These are phyloP conservation scores for Acleris sparsana DNA, from an alignment of 2,888 invertebrate genomes.

Conservation along the genomic window DNA sequence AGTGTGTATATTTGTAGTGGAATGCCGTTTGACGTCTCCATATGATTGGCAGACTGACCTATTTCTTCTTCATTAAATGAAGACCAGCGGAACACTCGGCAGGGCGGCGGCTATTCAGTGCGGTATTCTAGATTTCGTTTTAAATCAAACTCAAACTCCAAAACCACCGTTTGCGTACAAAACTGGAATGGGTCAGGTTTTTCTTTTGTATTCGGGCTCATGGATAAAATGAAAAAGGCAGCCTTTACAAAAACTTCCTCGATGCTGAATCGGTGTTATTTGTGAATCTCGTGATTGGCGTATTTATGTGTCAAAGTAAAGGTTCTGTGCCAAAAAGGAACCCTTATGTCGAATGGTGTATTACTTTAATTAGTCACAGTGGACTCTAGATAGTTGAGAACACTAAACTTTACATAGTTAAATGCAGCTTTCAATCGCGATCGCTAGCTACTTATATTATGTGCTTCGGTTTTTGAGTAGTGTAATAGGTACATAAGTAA, in stretches of 20 bases:
- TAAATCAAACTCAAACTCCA: conserved; percentile 9
- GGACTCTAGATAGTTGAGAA: too few relatives aligned
- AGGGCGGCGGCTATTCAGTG: conserved; percentile 6
- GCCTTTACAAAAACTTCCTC: background rate
- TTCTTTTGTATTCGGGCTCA: conserved; percentile 13
- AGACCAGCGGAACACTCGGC: conserved; percentile 3
- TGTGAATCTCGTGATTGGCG: background rate
- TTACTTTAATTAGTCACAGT: too few relatives aligned
- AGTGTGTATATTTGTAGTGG: background rate
- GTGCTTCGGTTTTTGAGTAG: too few relatives aligned
- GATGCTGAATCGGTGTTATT: background rate
- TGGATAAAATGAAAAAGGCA: background rate
- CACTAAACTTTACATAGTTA: too few relatives aligned
- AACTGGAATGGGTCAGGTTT: conserved; percentile 1
- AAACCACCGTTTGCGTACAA: conserved; percentile 9
- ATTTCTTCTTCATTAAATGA: conserved; percentile 23
- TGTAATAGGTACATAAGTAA: too few relatives aligned
- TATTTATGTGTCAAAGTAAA: background rate
- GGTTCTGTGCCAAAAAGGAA: background rate
- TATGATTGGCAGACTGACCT: conserved; percentile 30
- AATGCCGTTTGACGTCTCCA: conserved; percentile 2
- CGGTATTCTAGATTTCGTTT: conserved; percentile 11
- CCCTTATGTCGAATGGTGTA: background rate
- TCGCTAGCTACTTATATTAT: too few relatives aligned
- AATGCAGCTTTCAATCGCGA: too few relatives aligned